A percentile compares a stretch with the other conserved stretches of the same genome.
Evolutionary conservation across 2,888 invertebrate species (phyloP).

Genomic region (Hartigia nigra): DNA sequence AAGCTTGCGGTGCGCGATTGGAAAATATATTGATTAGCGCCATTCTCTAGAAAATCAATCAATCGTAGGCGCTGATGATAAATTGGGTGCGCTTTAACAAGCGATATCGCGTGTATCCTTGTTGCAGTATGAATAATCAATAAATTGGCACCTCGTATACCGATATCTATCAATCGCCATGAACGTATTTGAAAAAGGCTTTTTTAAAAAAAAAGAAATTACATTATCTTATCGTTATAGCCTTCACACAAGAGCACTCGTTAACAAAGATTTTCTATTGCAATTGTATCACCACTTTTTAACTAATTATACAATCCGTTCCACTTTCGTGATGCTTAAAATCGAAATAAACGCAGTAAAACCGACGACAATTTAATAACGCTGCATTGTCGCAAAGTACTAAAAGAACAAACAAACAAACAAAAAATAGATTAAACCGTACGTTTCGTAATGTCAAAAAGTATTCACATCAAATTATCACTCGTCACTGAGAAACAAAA

Average conservation of each 20-base stretch:
- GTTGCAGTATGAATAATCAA: neutral
- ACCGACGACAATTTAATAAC: neutral
- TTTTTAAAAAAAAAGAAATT: neutral
- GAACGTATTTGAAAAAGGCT: neutral
- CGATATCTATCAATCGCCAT: neutral
- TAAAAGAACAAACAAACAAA: too few relatives aligned
- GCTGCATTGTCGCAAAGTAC: neutral
- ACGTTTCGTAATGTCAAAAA: neutral
- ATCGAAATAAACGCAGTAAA: neutral
- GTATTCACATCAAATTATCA: neutral
- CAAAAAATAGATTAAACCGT: neutral
- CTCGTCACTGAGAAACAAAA: neutral
- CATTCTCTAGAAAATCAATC: neutral
- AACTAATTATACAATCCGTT: neutral
- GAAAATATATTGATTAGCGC: neutral
- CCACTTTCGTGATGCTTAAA: neutral
- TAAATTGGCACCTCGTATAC: neutral
- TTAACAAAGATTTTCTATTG: neutral
- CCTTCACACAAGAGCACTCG: neutral
- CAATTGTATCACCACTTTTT: neutral
- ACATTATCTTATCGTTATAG: neutral
- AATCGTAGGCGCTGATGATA: neutral
- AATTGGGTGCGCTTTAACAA: neutral
- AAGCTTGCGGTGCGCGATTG: neutral
- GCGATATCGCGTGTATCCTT: neutral